Conservation (phyloP, 2,797 vertebrate species). For the Paedocypris micromegethes region DNA sequence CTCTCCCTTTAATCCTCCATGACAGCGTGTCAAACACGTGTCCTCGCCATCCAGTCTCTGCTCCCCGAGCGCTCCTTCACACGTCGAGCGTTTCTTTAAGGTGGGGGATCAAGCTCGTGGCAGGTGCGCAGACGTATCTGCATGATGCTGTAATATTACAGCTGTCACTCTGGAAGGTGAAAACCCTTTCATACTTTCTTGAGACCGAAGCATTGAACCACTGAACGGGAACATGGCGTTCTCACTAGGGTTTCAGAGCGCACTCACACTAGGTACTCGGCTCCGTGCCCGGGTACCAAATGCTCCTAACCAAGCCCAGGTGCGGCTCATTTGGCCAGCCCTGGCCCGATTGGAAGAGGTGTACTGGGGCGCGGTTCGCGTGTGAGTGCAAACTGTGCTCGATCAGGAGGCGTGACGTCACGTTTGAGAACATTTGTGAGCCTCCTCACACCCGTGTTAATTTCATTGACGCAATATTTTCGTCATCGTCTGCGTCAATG, state of each 20-base stretch:
- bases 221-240: conserved; percentile 8
- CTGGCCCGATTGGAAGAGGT: no score
- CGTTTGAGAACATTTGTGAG: no score
- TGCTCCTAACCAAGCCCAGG: no score
- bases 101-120: not conserved
- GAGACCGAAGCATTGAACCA: conserved; percentile 1
- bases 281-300: no score
- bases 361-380: no score
- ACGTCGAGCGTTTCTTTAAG: not conserved
- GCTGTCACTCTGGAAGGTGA: conserved; percentile 8
- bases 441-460: no score
- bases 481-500: no score
- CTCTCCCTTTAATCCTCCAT: conserved; percentile 14
- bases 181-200: conserved; percentile 1
- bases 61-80: conserved; percentile 8
- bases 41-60: conserved; percentile 4
- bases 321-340: no score
- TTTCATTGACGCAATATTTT: no score
- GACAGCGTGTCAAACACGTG: conserved; percentile 27
- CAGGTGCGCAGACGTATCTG: conserved; percentile 11
- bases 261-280: no score
- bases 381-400: no score
- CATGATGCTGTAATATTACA: conserved; percentile 3
- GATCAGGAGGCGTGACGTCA: no score
- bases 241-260: not conserved